Evolutionary conservation across 1,140 invertebrate species (phyloP).

Genomic region (Helicoverpa zea): DNA sequence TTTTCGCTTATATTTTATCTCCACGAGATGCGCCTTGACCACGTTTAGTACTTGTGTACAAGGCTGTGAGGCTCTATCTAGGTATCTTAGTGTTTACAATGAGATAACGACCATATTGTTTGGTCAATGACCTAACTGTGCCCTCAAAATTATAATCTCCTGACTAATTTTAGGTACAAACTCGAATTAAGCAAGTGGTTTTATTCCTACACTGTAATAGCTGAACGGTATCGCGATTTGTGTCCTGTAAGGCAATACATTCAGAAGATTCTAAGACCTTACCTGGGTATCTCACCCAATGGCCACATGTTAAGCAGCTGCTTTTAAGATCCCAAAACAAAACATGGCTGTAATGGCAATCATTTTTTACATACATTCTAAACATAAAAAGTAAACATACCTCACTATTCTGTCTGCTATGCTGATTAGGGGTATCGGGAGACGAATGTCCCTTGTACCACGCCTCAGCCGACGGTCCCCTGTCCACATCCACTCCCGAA

Average conservation of each 20-base stretch:
- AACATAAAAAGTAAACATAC: conserved; percentile 71
- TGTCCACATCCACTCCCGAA: conserved; percentile 92
- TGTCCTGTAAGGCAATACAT: too few species aligned
- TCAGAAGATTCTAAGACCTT: too few species aligned
- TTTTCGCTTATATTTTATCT: neutral
- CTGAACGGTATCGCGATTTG: too few species aligned
- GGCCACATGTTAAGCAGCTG: too few species aligned
- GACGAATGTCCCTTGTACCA: conserved; percentile 88
- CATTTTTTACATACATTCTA: too few species aligned
- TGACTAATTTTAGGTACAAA: neutral
- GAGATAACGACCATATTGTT: conserved; percentile 5
- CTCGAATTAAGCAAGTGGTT: too few species aligned
- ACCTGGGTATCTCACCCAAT: too few species aligned
- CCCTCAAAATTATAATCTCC: neutral
- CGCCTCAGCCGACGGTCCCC: conserved; percentile 87
- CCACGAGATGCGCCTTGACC: neutral
- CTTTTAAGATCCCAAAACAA: too few species aligned
- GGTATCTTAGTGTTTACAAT: conserved; percentile 10
- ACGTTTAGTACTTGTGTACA: neutral
- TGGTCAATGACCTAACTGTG: conserved; percentile 7
- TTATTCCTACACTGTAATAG: too few species aligned
- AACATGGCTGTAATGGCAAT: too few species aligned
- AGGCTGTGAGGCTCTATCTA: conserved; percentile 2
- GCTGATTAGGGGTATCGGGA: conserved; percentile 89
- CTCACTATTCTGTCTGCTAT: conserved; percentile 93